A percentile compares a stretch with the other conserved stretches of the same genome.
phyloP scores from a whole-genome alignment of 2,113 vertebrate genomes.

The Rhombomys opimus region DNA sequence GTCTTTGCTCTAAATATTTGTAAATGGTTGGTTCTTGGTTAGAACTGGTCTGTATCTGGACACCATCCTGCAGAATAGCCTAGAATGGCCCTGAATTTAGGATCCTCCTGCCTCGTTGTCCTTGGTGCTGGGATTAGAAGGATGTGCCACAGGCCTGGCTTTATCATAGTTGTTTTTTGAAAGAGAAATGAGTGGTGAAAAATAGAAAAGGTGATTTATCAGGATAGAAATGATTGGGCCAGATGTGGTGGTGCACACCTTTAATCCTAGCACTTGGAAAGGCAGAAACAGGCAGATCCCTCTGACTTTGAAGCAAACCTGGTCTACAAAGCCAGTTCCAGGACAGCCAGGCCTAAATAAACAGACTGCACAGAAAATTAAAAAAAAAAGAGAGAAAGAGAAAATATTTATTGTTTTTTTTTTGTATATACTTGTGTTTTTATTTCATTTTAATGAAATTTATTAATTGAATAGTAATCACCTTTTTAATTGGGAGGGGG shows the following conservation, averaged over 20 bases:
- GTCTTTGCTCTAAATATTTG: background rate
- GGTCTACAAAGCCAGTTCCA: background rate
- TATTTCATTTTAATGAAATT: slow-evolving; percentile 32
- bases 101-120: background rate
- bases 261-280: background rate
- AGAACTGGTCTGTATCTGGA: background rate
- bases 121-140: background rate
- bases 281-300: background rate
- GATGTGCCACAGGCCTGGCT: background rate
- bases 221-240: slow-evolving; percentile 16
- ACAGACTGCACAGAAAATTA: background rate
- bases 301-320: background rate
- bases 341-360: background rate
- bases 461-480: background rate
- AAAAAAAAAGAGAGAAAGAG: background rate
- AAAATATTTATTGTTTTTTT: background rate
- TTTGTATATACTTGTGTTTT: slow-evolving; percentile 42
- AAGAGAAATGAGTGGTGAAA: slow-evolving; percentile 34
- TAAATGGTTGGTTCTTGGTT: background rate
- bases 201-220: slow-evolving; percentile 1
- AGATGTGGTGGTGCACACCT: background rate
- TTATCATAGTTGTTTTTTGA: background rate
- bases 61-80: background rate
- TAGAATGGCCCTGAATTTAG: background rate
- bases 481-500: slow-evolving; percentile 8